Conservation (phyloP, 2,113 vertebrate species). For the Mormyrus iriodes region DNA sequence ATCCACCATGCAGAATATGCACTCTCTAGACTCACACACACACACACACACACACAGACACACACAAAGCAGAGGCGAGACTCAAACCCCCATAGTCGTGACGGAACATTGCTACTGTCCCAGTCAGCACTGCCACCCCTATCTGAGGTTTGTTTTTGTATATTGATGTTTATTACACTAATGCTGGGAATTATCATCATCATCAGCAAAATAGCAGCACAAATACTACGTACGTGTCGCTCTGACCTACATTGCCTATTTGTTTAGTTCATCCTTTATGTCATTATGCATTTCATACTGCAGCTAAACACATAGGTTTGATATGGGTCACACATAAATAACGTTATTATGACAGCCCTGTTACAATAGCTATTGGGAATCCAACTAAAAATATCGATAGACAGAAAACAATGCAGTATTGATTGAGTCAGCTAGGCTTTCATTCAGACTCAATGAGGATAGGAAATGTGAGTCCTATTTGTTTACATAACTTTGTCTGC, state of each 20-base stretch:
- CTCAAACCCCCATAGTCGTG: background rate
- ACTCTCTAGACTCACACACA: no score
- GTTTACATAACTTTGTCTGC: background rate
- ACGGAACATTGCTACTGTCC: background rate
- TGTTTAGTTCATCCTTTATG: background rate
- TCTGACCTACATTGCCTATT: background rate
- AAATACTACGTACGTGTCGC: background rate
- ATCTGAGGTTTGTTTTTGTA: background rate
- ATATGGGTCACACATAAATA: background rate
- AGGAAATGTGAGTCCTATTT: background rate
- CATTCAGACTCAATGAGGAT: background rate
- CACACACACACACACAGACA: background rate
- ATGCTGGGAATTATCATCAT: background rate
- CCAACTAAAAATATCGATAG: background rate
- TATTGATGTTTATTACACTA: background rate
- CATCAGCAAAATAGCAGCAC: background rate
- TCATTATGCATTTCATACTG: background rate
- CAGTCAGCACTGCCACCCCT: background rate
- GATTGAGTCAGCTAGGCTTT: background rate
- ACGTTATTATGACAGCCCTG: background rate
- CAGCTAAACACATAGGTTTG: background rate
- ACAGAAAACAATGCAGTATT: background rate
- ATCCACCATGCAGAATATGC: no score
- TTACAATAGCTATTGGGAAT: background rate
- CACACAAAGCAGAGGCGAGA: background rate